These are phyloP conservation scores for Lasioglossum marginatum DNA, from an alignment of 2,888 invertebrate species.

Conservation along the genomic window DNA sequence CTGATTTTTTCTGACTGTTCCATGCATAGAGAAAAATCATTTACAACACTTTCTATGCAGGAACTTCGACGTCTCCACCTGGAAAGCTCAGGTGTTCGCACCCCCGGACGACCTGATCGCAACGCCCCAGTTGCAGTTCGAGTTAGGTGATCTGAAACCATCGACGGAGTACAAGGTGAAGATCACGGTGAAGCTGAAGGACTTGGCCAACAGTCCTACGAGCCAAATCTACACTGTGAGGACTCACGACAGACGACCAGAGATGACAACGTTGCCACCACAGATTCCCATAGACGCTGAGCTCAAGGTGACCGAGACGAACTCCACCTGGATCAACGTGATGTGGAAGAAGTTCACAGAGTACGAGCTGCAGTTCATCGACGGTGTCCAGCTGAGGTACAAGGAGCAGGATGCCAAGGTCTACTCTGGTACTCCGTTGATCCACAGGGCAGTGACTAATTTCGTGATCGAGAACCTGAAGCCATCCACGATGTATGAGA, in stretches of 20 bases:
- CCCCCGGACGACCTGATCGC: conserved; percentile 94
- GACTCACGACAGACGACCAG: conserved; percentile 86
- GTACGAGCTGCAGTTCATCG: conserved; percentile 93
- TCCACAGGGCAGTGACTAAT: conserved; percentile 92
- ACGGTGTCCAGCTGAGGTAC: conserved; percentile 94
- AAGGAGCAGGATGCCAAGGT: conserved; percentile 93
- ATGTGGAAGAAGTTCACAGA: conserved; percentile 93
- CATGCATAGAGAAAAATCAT: too few relatives aligned
- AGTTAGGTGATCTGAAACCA: conserved; percentile 90
- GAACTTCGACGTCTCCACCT: conserved; percentile 89
- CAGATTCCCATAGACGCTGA: conserved; percentile 90
- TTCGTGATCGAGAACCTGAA: conserved; percentile 92
- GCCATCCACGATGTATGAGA: conserved; percentile 92
- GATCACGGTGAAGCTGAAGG: conserved; percentile 91
- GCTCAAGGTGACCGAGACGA: conserved; percentile 90
- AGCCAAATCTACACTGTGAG: conserved; percentile 91
- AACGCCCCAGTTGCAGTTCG: conserved; percentile 94
- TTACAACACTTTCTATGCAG: conserved; percentile 78
- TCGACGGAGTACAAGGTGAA: conserved; percentile 93
- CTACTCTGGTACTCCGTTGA: conserved; percentile 93
- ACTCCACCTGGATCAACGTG: conserved; percentile 91
- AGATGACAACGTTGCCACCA: conserved; percentile 86
- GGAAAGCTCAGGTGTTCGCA: conserved; percentile 94
- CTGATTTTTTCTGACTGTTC: too few relatives aligned
- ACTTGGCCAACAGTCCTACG: conserved; percentile 91